Evolutionary conservation across 2,888 invertebrate species (phyloP), one percentile per base, ranked within the genome.

Genomic region (Glyphotaelius pellucidus): DNA sequence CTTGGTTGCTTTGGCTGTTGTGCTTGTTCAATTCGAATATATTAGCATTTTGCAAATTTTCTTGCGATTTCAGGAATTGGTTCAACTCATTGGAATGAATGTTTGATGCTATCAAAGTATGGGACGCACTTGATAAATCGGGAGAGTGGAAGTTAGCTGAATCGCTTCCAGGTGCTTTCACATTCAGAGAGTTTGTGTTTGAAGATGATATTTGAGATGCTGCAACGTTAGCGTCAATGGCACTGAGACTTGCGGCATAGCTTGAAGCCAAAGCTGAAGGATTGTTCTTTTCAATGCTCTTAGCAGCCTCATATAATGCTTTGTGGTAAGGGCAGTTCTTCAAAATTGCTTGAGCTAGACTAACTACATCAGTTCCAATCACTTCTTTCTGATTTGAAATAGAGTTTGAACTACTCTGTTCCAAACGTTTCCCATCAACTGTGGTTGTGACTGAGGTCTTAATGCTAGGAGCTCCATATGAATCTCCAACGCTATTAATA

Each of bases 271-370:
- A 92, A 5, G 96, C 96, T 14, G 95, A 95, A 0, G 97, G 96
- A 19, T 93, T 93, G 32, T 93, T 93, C 80, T 93, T 93, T 35
- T 95, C 95, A 0, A 96, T 96, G 0, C 93, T 94, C 89, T 95
- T 94, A 0, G 96, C 96, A 0, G 96, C 96, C 94, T 94, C 95
- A 0, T 96, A 94, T n/a, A 96, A 95, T 35, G 96, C 96, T 93
- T 96, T 96, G 80, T 96, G 96, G 85, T 96, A 96, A 0, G 96
- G 96, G 91, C 96, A 96, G 93, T 96, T 96, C 92, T 96, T 96
- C 14, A 96, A 93, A 85, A 96, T 96, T 0, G 96, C 96, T 3
- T 96, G 96, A 0, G 95, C 96, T 31, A 93, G 89, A 88, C 93
- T 93, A 15, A 91, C 93, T 31, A 93, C 92, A 87, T 93, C 93